phyloP scores from a whole-genome alignment of 1,140 invertebrate genomes.

The Drosophila ficusphila region DNA sequence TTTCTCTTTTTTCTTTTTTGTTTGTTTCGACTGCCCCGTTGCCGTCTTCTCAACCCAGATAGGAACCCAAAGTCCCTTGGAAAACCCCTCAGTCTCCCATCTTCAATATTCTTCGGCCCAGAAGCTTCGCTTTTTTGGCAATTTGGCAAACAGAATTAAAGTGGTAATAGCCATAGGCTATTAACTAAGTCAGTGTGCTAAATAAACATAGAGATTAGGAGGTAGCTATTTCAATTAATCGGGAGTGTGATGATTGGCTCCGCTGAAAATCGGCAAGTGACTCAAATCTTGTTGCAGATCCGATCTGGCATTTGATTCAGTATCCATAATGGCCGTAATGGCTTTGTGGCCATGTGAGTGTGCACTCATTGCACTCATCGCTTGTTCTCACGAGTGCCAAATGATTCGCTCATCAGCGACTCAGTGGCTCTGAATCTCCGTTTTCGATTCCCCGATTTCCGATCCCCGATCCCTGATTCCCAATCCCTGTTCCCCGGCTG shows the following conservation, averaged over 20 bases:
- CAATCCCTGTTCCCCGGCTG: conserved; percentile 46
- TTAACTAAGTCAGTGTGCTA: no score
- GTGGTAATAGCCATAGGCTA: background rate
- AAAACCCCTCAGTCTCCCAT: background rate
- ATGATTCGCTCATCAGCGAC: conserved; percentile 47
- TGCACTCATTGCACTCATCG: conserved; percentile 1
- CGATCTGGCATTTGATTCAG: no score
- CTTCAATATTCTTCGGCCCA: no score
- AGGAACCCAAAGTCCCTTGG: background rate
- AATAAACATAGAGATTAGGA: no score
- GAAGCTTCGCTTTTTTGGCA: background rate
- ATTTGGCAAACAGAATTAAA: conserved; percentile 56
- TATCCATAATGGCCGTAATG: no score
- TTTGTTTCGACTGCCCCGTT: background rate
- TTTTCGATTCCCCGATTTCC: conserved; percentile 24
- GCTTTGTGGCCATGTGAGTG: conserved; percentile 6
- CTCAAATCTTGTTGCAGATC: no score
- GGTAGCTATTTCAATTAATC: no score
- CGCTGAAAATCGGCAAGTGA: no score
- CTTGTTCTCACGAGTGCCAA: conserved; percentile 75
- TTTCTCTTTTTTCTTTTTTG: background rate
- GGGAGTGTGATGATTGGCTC: no score
- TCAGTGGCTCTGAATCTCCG: conserved; percentile 30
- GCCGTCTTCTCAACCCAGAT: background rate
- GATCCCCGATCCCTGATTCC: conserved; percentile 25